Base-by-base conservation (phyloP, 2,888 invertebrate species). In the Tinea trinotella region DNA sequence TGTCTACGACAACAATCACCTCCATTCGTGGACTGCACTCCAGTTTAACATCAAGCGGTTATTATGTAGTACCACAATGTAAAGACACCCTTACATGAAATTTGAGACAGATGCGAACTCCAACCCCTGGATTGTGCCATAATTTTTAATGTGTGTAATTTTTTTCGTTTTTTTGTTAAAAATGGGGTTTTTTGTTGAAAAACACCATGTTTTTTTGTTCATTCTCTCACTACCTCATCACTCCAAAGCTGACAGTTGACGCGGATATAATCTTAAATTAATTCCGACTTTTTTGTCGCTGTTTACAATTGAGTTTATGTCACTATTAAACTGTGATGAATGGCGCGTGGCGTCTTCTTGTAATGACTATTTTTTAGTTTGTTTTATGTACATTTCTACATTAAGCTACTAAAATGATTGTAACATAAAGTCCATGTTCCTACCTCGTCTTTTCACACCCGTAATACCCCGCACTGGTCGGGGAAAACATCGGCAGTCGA, bases 231-330 rank as follows among this genome's bases (percentile, higher is more conserved):
- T 10, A 46, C 9, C 71, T 68, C 68, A 62, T 69, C 67, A 74
- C 72, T 77, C 74, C 68, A 82, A 83, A 85, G 81, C 82, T 67
- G 84, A 83, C 84, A 83, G 80, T 83, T 85, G 84, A 85, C 84
- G 84, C 84, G 82, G 64, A 84, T 66, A 77, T 84, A 85, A 85
- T 85, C 83, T 81, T 81, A 79, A 84, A 85, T 83, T 82, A 82
- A 79, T 77, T 78, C 68, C 74, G 72, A 77, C 79, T 76, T 70
- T 70, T 60, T 66, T 65, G 62, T 70, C n/a, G n/a, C n/a, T 69
- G 68, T 68, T 67, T 65, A 24, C 57, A 60, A 68, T 40, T 40
- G 12, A n/a, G 40, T n/a, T 40, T 40, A 15, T 40, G 67, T 66
- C 55, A 68, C 71, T 67, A 73, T 74, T 70, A 7, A 7, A 7